These are phyloP conservation scores for Celastrina argiolus DNA, from an alignment of 2,888 invertebrate species.

Conservation along the genomic window DNA sequence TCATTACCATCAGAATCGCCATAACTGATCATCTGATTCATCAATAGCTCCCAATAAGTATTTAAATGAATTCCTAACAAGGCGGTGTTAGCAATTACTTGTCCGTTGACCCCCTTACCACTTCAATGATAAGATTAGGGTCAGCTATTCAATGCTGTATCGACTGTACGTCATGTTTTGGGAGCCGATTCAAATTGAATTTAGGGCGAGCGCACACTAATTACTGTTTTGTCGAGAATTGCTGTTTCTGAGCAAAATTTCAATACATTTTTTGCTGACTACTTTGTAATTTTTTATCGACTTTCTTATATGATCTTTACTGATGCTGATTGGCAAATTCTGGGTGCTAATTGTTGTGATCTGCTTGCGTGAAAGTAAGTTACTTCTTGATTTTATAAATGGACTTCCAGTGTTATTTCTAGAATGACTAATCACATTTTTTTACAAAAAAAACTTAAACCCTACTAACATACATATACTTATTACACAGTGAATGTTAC, in stretches of 20 bases:
- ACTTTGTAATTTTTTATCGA: neutral
- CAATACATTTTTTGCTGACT: neutral
- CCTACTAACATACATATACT: no score
- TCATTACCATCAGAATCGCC: constrained; percentile 2
- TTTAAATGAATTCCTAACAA: constrained; percentile 40
- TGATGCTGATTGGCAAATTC: neutral
- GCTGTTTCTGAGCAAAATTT: neutral
- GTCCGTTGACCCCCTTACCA: constrained; percentile 36
- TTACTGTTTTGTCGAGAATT: neutral
- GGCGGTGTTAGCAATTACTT: constrained; percentile 36
- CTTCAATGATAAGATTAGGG: constrained; percentile 40
- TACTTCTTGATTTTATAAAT: no score
- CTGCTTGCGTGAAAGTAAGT: neutral
- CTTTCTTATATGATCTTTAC: neutral
- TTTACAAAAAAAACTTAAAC: no score
- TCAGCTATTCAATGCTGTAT: constrained; percentile 32
- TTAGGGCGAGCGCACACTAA: constrained; percentile 21
- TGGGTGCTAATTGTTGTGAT: neutral
- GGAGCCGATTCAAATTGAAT: constrained; percentile 28
- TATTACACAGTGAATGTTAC: no score
- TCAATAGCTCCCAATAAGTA: constrained; percentile 38
- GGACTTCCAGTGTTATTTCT: no score
- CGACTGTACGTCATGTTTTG: constrained; percentile 18
- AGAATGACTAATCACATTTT: no score
- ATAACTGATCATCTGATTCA: constrained; percentile 12